Percentiles rank a stretch among this genome's conserved stretches.
These are phyloP conservation scores for Percopsis omiscomaycus DNA, from an alignment of 2,797 vertebrate genomes.

Conservation along the genomic window DNA sequence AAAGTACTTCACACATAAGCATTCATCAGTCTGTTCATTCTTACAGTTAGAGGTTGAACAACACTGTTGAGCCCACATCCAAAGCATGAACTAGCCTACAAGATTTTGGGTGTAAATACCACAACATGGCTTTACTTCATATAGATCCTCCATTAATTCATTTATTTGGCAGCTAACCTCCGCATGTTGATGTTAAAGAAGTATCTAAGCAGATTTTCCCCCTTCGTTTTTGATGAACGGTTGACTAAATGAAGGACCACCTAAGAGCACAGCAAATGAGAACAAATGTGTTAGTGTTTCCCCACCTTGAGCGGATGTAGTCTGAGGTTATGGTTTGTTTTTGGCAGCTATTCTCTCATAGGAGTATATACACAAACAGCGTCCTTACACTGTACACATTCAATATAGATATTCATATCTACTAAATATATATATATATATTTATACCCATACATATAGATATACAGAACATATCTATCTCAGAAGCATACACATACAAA, in stretches of 20 bases:
- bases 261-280: conserved; percentile 4
- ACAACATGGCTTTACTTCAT: too few relatives aligned
- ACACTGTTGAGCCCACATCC: too few relatives aligned
- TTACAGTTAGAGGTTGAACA: too few relatives aligned
- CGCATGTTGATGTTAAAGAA: too few relatives aligned
- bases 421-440: conserved; percentile 57
- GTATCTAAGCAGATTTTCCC: too few relatives aligned
- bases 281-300: conserved; percentile 51
- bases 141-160: too few relatives aligned
- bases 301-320: conserved; percentile 27
- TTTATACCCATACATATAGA: conserved; percentile 14
- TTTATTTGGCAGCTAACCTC: too few relatives aligned
- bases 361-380: conserved; percentile 67
- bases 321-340: conserved; percentile 60
- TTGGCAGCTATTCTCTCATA: conserved; percentile 74
- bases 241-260: neutral
- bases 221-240: neutral
- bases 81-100: too few relatives aligned
- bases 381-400: conserved; percentile 68
- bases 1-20: too few relatives aligned
- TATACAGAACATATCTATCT: conserved; percentile 25
- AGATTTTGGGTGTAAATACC: too few relatives aligned
- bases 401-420: conserved; percentile 47
- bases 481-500: conserved; percentile 46
- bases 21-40: too few relatives aligned